Evolutionary conservation across 2,797 vertebrate species (phyloP), one percentile per base, ranked within the genome.

Genomic region (Aythya fuligula): DNA sequence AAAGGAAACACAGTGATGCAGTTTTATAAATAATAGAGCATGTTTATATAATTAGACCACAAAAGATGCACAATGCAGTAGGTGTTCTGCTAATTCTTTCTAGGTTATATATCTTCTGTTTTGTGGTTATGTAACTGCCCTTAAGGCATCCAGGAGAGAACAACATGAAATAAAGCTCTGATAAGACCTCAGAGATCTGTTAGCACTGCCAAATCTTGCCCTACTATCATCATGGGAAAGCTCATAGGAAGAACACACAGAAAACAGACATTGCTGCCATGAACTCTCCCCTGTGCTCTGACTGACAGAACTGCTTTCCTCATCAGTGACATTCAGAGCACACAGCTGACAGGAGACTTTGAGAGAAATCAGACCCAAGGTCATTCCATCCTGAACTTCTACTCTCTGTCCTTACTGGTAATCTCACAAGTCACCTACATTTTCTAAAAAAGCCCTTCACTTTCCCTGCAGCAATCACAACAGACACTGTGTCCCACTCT

Each of bases 1-100:
- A 57, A 73, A 90, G 30, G 66, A 84, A 95, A 85, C 6, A 77
- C 13, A 54, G 70, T 58, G 71, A 93, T 82, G 54, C 24, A 34
- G 25, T 84, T 56, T 94, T 80, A 96, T 96, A 96, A 97, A 96
- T 95, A 96, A 96, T 94, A 82, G 64, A 94, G 24, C 22, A 74
- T n/a, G n/a, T 13, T 27, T 85, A 49, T 73, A 93, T 53, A 97
- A 95, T 89, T 91, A 53, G 15, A 82, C 32, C 62, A 89, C 39
- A 53, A 76, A 92, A 82, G 47, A 93, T 25, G 21, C 56, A 90
- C 58, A 94, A 85, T 83, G 84, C 20, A 96, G 90, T 58, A 96
- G 93, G 79, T 82, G 83, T 85, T 81, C 92, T 85, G 57, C 51
- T 75, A 89, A 94, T 78, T 94, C 39, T 61, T 92, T 80, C 73